phyloP scores from a whole-genome alignment of 2,888 invertebrate genomes.

The Stenurella melanura region DNA sequence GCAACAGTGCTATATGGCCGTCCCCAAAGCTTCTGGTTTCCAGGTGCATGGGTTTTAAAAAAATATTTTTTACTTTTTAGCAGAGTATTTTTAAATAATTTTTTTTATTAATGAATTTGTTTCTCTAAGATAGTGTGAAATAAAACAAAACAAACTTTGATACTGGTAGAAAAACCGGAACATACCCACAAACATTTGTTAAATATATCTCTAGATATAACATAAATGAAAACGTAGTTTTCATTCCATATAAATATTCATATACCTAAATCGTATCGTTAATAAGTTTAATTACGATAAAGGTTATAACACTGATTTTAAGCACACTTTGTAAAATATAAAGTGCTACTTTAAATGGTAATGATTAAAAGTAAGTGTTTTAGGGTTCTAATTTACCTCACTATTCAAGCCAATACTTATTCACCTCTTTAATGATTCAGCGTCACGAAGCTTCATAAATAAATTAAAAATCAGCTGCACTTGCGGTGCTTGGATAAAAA shows the following conservation, averaged over 20 bases:
- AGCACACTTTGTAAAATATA: not conserved
- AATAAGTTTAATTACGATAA: not conserved
- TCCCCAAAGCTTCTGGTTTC: too few relatives aligned
- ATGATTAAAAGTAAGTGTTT: conserved; percentile 7
- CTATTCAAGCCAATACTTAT: not conserved
- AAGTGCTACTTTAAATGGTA: conserved; percentile 11
- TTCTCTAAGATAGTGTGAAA: too few relatives aligned
- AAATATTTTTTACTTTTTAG: too few relatives aligned
- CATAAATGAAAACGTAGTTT: too few relatives aligned
- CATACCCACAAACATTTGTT: too few relatives aligned
- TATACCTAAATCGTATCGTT: not conserved
- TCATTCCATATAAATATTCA: not conserved
- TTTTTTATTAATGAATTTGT: too few relatives aligned
- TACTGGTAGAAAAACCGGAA: too few relatives aligned
- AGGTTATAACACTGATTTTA: not conserved
- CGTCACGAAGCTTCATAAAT: conserved; percentile 28
- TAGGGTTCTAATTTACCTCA: not conserved
- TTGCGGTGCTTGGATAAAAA: not conserved
- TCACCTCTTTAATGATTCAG: conserved; percentile 8
- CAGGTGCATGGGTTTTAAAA: too few relatives aligned
- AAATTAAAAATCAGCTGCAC: conserved; percentile 1
- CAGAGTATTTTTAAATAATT: too few relatives aligned
- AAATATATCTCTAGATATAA: too few relatives aligned
- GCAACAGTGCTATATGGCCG: too few relatives aligned
- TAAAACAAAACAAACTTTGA: too few relatives aligned